Percentiles rank a stretch among this genome's conserved stretches.
phyloP scores from a whole-genome alignment of 2,113 vertebrate genomes.

The Lamprotornis superbus region DNA sequence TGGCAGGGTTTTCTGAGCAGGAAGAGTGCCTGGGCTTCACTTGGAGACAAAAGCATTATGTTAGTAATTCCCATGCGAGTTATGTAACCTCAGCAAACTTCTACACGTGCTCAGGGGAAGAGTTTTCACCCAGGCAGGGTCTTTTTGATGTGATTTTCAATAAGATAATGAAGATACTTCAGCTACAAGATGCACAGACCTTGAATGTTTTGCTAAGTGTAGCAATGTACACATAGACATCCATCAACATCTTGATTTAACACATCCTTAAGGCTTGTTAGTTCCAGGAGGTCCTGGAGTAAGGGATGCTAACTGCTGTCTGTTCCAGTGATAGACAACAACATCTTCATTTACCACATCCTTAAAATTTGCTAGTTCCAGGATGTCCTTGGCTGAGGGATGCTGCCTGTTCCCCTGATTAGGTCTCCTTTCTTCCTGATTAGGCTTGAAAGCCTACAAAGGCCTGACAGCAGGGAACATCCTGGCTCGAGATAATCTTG shows the following conservation, averaged over 20 bases:
- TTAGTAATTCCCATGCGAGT: background rate
- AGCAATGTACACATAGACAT: background rate
- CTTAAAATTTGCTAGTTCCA: background rate
- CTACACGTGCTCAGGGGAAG: background rate
- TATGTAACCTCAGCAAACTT: background rate
- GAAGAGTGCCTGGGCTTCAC: background rate
- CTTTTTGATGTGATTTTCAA: background rate
- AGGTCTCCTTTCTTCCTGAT: background rate
- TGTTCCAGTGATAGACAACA: background rate
- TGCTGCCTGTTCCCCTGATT: background rate
- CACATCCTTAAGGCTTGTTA: background rate
- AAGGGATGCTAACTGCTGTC: background rate
- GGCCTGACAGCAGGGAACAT: background rate
- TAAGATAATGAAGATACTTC: background rate
- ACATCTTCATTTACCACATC: background rate
- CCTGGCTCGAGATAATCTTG: background rate
- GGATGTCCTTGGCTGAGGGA: background rate
- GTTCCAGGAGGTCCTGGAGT: background rate
- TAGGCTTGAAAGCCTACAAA: background rate
- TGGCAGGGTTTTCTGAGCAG: background rate
- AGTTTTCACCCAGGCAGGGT: background rate
- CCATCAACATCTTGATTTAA: background rate
- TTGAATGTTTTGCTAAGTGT: background rate
- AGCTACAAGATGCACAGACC: background rate
- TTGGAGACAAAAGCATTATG: background rate